A percentile compares a stretch with the other conserved stretches of the same genome.
phyloP scores from a whole-genome alignment of 2,113 vertebrate species.

The Reinhardtius hippoglossoides region DNA sequence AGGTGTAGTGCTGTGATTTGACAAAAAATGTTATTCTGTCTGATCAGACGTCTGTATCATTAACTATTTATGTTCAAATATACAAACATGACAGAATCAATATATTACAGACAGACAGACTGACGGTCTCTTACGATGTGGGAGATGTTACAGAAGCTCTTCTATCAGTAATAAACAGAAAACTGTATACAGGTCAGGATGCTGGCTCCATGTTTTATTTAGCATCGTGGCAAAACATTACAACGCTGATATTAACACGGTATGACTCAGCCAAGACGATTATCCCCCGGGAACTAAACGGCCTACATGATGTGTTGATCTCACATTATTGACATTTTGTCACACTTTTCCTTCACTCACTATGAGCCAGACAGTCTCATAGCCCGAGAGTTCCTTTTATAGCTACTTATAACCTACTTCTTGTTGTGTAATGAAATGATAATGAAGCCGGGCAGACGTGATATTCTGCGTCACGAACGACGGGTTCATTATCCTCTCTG shows the following conservation, averaged over 20 bases:
- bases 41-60: background rate
- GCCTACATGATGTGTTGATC: slow-evolving; percentile 29
- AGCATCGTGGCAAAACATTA: slow-evolving; percentile 29
- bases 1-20: background rate
- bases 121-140: background rate
- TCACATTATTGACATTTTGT: slow-evolving; percentile 49
- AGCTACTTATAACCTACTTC: slow-evolving; percentile 16
- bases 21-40: background rate
- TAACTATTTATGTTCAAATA: background rate
- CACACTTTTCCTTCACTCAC: slow-evolving; percentile 21
- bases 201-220: slow-evolving; percentile 47
- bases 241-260: slow-evolving; percentile 38
- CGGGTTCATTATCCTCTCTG: slow-evolving; percentile 7
- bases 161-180: slow-evolving; percentile 20
- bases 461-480: slow-evolving; percentile 5
- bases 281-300: slow-evolving; percentile 2
- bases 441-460: slow-evolving; percentile 1
- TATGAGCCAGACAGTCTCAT: slow-evolving; percentile 4
- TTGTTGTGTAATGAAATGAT: slow-evolving; percentile 40
- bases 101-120: background rate
- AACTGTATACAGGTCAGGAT: background rate
- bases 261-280: slow-evolving; percentile 35
- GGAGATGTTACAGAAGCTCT: background rate
- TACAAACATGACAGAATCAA: background rate
- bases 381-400: slow-evolving; percentile 19